Percentiles rank a stretch among this genome's conserved stretches.
Conservation (phyloP, 2,888 invertebrate genomes). For the Caenorhabditis sp. region DNA sequence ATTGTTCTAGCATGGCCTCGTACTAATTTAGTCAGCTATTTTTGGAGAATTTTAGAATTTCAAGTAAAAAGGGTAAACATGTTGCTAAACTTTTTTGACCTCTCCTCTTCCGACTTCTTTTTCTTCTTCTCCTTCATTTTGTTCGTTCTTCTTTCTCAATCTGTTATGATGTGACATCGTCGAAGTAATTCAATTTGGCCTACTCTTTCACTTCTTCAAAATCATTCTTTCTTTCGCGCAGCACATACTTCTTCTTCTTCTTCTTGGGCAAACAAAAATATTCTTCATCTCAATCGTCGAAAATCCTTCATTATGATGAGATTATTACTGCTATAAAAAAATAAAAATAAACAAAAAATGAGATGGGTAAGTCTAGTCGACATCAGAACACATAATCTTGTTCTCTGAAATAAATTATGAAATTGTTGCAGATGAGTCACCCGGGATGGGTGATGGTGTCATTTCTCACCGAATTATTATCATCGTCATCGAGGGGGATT, state of each 20-base stretch:
- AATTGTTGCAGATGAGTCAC: conserved; percentile 64
- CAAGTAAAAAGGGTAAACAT: not conserved
- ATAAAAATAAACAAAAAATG: not conserved
- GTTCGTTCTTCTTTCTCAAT: not conserved
- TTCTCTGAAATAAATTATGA: not conserved
- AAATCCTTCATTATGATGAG: no score
- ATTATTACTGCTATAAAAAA: no score
- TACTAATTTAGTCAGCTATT: not conserved
- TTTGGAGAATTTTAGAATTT: no score
- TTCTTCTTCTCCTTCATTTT: not conserved
- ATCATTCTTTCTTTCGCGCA: not conserved
- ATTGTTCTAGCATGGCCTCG: not conserved
- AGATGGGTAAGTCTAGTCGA: not conserved
- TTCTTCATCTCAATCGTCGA: no score
- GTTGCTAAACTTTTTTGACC: not conserved
- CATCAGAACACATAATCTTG: not conserved
- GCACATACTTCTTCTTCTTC: not conserved
- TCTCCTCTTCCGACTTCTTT: not conserved
- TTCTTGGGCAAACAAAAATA: not conserved
- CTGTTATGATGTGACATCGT: conserved; percentile 1
- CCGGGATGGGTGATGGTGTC: conserved; percentile 71
- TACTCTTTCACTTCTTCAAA: not conserved
- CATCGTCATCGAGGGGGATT: conserved; percentile 57
- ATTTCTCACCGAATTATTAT: conserved; percentile 68
- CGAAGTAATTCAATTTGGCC: not conserved